Percentiles rank a stretch among this genome's conserved stretches.
These are phyloP conservation scores for Camelus bactrianus DNA, from an alignment of 2,113 vertebrate species.

Conservation along the genomic window DNA sequence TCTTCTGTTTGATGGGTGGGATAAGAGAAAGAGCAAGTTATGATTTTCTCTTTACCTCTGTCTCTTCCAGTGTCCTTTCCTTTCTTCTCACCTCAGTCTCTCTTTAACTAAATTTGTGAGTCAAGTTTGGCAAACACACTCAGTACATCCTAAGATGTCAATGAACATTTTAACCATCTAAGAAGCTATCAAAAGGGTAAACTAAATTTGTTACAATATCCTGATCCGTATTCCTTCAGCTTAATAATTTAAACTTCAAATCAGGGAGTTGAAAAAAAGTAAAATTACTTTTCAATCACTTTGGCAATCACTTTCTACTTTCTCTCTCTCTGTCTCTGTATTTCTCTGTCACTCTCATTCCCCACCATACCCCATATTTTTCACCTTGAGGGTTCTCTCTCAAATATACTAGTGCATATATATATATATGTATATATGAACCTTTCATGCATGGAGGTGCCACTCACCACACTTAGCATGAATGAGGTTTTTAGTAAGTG, in stretches of 20 bases:
- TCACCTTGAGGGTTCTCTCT: neutral
- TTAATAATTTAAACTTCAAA: neutral
- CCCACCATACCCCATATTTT: neutral
- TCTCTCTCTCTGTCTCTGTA: neutral
- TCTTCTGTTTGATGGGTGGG: neutral
- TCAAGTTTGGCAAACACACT: neutral
- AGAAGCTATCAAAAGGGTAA: neutral
- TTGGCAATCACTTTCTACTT: neutral
- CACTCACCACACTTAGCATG: neutral
- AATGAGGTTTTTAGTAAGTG: neutral
- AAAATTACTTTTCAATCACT: neutral
- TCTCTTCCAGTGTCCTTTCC: neutral
- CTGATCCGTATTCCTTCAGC: neutral
- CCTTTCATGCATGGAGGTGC: neutral
- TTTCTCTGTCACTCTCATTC: neutral
- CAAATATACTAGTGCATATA: neutral
- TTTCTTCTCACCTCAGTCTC: neutral
- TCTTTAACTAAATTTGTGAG: neutral
- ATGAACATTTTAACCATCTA: neutral
- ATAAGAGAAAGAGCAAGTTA: neutral
- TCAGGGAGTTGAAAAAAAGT: neutral
- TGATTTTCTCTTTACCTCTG: neutral
- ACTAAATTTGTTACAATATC: neutral
- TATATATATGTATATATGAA: neutral
- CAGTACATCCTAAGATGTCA: neutral